Base-by-base conservation (phyloP, 2,888 invertebrate species). In the Drosophila neonasuta region DNA sequence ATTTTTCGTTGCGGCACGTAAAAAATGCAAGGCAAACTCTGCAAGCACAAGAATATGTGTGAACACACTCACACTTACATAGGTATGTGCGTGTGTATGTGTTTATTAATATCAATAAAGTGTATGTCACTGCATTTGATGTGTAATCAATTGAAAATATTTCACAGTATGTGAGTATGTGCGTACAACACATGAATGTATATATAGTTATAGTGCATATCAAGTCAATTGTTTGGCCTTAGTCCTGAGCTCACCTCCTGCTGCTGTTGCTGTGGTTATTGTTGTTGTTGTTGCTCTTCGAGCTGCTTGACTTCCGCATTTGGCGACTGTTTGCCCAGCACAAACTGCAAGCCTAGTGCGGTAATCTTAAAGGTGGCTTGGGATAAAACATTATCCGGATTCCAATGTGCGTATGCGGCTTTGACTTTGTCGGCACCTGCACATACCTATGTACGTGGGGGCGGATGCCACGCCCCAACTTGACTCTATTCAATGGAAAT, bases 341-440 rank as follows among this genome's bases (percentile, higher is more conserved):
- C 71, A 72, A 80, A 73, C 83, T 74, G 75, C 75, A 81, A 81
- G 73, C 64, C 54, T 61, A 58, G 66, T 69, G 68, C 67, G 75
- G 71, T 71, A 78, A 67, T 73, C 79, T 66, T 80, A 15, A 80
- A 80, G 81, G 75, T 66, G 77, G 77, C 74, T 72, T 56, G 56
- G 60, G 67, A 71, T 68, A 72, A 81, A 83, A 86, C 81, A 87
- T 87, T 87, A 85, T 79, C 77, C 74, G 86, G 84, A 86, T 83
- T 87, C 77, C 80, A 81, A 86, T 77, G 85, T 82, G 80, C 85
- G 85, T 82, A 80, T 80, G 80, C 71, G 71, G 70, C 77, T 74
- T 77, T 77, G 77, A 74, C 74, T 77, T 76, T 76, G 74, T 70
- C 68, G 78, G 78, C 64, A 68, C 55, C 41, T 52, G 30, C 39